Evolutionary conservation across 2,113 vertebrate genomes (phyloP), one percentile per base, ranked within the genome.

Genomic region (Kryptolebias marmoratus): DNA sequence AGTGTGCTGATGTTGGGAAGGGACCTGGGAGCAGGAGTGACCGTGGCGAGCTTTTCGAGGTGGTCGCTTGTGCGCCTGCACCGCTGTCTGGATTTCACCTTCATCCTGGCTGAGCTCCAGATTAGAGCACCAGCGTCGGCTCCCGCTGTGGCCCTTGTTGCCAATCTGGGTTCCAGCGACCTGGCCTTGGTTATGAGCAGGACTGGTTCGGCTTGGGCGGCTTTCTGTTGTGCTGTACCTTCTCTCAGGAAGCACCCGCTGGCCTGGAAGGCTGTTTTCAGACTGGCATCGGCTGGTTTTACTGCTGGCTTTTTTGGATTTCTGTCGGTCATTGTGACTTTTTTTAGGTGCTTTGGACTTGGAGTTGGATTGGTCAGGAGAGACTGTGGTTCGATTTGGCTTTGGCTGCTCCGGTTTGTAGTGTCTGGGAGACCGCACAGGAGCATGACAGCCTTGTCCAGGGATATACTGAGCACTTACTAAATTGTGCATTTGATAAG

Each of bases 51-150:
- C 39, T 53, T 80, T 88, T 27, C 85, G 88, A 47, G 71, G 64
- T 8, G 55, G 77, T 12, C 69, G 90, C 65, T 69, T 81, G 0
- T 45, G 88, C 13, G 69, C 59, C 79, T 89, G 89, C 1, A 53
- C 87, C 16, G 57, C 56, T n/a, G 55, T 55, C 1, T 9, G 81
- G 27, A 18, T 64, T 63, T 92, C 89, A 11, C 45, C 93, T 76
- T 87, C 95, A 6, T 82, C 95, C 83, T 94, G 94, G 81, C 94
- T 95, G 70, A 97, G 95, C 90, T 97, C 96, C 1, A 95, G 92
- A 0, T 95, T 95, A 32, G 96, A 97, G 75, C 93, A 93, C 96
- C 96, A 96, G 47, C 94, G 95, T 1, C 95, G 94, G 60, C 68
- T 73, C 42, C 64, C 81, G 1, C 36, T 79, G 73, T 75, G 79